Base-by-base conservation (phyloP, 2,113 vertebrate species). In the Eubucco bourcierii region DNA sequence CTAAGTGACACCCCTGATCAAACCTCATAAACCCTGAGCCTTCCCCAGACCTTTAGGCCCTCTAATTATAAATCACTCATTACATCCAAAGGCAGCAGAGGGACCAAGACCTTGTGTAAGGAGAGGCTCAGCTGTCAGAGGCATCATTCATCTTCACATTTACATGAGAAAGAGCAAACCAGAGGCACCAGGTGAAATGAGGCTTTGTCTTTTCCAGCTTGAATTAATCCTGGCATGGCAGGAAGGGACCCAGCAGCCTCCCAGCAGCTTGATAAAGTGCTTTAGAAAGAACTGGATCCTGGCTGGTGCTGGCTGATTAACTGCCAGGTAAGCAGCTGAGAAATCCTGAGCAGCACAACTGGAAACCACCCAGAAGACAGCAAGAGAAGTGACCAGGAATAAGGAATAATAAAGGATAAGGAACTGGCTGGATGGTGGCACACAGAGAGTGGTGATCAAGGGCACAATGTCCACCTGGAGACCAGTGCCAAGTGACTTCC, bases 51-150 rank as follows among this genome's bases (percentile, higher is more conserved):
- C 31, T 53, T 7, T 68, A 37, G 20, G 63, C 28, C 47, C 4
- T 25, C 20, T 8, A 5, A 58, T 2, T 2, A 15, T 47, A 21
- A 47, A 67, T 12, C 17, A 21, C n/a, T 24, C 53, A 61, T 76
- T 34, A 44, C 64, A 10, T 13, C 0, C 5, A 31, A 58, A 50
- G 31, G 37, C 13, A 50, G 2, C 47, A 0, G 10, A 2, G 3
- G 1, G 39, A n/a, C 46, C 6, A 14, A 19, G 73, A 39, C 73
- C 89, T 84, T 20, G 50, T 78, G 8, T 28, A 33, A 76, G 91
- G 80, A 75, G 68, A 50, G 50, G 10, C 44, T 25, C 0, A 2
- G 67, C 2, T 2, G 8, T 10, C 18, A 25, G 55, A 27, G 0
- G 61, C 87, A 58, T 68, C 80, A 9, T 33, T 53, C 80, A 8